Percentiles rank a stretch among this genome's conserved stretches.
Conservation (phyloP, 2,888 invertebrate genomes). For the Lampropteryx suffumata region DNA sequence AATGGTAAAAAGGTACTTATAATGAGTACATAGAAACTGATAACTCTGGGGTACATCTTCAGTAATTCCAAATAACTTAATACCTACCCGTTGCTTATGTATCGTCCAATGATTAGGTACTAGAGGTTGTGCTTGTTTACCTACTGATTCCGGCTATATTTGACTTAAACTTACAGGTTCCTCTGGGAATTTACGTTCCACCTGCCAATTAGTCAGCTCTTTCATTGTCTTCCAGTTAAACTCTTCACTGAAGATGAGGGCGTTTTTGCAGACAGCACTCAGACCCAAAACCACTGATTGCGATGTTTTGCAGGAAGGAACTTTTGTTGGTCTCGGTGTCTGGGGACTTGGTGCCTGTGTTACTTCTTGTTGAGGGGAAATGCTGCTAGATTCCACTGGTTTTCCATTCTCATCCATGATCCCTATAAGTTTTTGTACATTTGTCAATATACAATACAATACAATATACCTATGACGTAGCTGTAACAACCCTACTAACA, state of each 20-base stretch:
- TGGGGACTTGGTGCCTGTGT: conserved; percentile 7
- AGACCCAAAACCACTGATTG: conserved; percentile 51
- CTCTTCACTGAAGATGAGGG: conserved; percentile 84
- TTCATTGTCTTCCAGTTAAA: conserved; percentile 64
- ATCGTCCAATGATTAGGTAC: too few species aligned
- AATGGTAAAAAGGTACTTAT: too few species aligned
- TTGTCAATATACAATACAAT: too few species aligned
- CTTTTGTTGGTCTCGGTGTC: conserved; percentile 19
- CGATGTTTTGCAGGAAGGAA: conserved; percentile 44
- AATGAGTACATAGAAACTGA: too few species aligned
- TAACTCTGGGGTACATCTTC: too few species aligned
- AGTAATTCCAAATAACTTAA: too few species aligned
- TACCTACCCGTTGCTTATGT: too few species aligned
- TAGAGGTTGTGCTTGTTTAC: too few species aligned
- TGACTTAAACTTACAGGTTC: conserved; percentile 74
- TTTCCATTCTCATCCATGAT: background rate
- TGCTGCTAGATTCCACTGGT: background rate
- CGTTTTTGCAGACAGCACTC: conserved; percentile 70
- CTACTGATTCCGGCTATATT: too few species aligned
- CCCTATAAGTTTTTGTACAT: too few species aligned
- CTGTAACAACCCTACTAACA: too few species aligned
- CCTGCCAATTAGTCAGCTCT: conserved; percentile 70
- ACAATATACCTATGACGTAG: too few species aligned
- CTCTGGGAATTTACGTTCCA: conserved; percentile 81
- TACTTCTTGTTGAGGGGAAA: background rate